A percentile compares a stretch with the other conserved stretches of the same genome.
Evolutionary conservation across 2,113 vertebrate species (phyloP).

Genomic region (Hydrolagus affinis): DNA sequence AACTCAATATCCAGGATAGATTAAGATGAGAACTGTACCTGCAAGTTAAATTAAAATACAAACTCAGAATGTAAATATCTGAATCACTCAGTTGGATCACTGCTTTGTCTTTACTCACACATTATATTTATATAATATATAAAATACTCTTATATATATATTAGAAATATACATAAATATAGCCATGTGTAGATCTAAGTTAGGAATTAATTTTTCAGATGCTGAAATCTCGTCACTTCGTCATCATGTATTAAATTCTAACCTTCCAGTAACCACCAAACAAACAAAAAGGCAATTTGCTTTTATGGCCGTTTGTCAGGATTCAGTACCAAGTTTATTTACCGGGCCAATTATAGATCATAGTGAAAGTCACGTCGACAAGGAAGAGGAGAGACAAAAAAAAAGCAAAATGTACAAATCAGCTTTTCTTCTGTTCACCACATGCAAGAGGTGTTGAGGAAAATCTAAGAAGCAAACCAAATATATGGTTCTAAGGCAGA

Average conservation of each 20-base stretch:
- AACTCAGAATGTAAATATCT: not conserved
- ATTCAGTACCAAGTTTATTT: conserved; percentile 8
- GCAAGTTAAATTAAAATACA: conserved; percentile 14
- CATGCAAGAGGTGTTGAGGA: conserved; percentile 18
- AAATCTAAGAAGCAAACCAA: conserved; percentile 17
- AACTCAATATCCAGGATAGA: not conserved
- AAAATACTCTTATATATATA: conserved; percentile 29
- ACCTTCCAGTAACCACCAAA: conserved; percentile 16
- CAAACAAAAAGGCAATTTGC: not conserved
- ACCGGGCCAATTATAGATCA: not conserved
- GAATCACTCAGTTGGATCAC: not conserved
- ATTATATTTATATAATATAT: conserved; percentile 12
- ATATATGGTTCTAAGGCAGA: not conserved
- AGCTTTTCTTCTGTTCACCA: conserved; percentile 5
- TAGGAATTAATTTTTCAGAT: not conserved
- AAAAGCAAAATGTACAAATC: conserved; percentile 11
- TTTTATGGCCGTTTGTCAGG: not conserved
- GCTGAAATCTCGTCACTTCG: not conserved
- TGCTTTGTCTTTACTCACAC: not conserved
- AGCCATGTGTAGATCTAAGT: conserved; percentile 25
- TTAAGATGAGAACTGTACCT: conserved; percentile 23
- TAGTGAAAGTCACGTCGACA: not conserved
- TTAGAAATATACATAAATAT: conserved; percentile 27
- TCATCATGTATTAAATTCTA: conserved; percentile 1
- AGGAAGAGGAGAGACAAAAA: not conserved